Base-by-base conservation (phyloP, 2,888 invertebrate species). In the Eurytoma californica region DNA sequence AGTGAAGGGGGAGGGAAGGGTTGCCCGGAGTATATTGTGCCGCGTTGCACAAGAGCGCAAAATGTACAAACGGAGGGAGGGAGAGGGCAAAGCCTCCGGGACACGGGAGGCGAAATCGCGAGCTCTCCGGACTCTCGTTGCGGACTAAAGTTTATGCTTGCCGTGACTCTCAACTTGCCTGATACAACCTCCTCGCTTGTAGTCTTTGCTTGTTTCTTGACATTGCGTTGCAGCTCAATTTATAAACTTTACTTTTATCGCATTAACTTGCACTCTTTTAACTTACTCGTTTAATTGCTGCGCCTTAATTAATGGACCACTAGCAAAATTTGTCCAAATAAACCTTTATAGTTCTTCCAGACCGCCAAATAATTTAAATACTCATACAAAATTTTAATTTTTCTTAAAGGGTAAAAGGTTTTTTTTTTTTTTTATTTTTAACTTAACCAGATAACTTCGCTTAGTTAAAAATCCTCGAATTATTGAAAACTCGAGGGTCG, bases 191-290 rank as follows among this genome's bases (percentile, higher is more conserved):
- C 58, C 39, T 13, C 47, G 30, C 53, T 53, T n/a, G 60, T 28
- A 30, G 63, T 14, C 53, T 51, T 68, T 57, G 49, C 70, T 16
- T 24, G 30, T 75, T 58, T 72, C 30, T 69, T 72, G 72, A 53
- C 68, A 68, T 74, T 61, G 65, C 57, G 20, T 74, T 80, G 72
- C 73, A 61, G 70, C 72, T 78, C 67, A 76, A 78, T 81, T 28
- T 60, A 7, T 24, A 24, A 60, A 28, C 58, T 60, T 60, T 2
- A 13, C 14, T 20, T 13, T 24, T 60, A 24, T 60, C 20, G 3
- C 13, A 9, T 0, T 3, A 57, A 57, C 24, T 57, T 2, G 39
- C 39, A 39, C 39, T 39, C 39, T 9, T 9, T 39, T 39, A 39
- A 9, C 39, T 39, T 9, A 0, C 39, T 7, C 9, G 9, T 7